Evolutionary conservation across 92 coral and sea anemone species (phyloP).

Genomic region (Anthopleura xanthogrammica): DNA sequence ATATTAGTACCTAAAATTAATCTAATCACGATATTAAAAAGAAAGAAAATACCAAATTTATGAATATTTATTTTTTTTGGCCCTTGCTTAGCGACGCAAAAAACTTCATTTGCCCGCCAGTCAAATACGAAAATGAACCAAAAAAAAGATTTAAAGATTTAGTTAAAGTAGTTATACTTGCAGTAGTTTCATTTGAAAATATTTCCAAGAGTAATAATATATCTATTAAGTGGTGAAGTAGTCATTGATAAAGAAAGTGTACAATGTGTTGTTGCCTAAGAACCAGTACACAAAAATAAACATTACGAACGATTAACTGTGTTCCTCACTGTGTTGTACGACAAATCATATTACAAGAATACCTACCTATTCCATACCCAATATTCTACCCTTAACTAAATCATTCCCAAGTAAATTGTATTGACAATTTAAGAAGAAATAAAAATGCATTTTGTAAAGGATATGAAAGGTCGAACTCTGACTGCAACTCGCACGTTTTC

Average conservation of each 20-base stretch:
- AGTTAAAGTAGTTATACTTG: background rate
- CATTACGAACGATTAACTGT: background rate
- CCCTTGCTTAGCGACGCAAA: constrained; percentile 1
- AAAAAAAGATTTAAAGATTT: background rate
- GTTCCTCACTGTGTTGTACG: background rate
- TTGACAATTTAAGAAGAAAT: background rate
- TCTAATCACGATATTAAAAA: background rate
- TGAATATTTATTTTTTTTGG: background rate
- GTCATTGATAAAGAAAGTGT: constrained; percentile 5
- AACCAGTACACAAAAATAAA: background rate
- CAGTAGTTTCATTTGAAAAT: background rate
- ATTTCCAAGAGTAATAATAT: background rate
- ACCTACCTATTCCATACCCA: background rate
- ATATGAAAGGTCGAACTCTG: constrained; percentile 93
- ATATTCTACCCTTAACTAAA: background rate
- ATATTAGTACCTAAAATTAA: background rate
- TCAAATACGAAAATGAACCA: background rate
- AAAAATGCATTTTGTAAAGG: constrained; percentile 46
- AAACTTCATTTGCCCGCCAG: background rate
- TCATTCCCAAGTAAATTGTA: background rate
- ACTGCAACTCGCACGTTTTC: constrained; percentile 92
- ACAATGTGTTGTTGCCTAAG: constrained; percentile 4
- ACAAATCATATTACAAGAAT: background rate
- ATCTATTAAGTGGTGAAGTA: too few species aligned
- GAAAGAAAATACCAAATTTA: background rate